Base-by-base conservation (phyloP, 2,113 vertebrate genomes). In the Chlorodrepanis virens region DNA sequence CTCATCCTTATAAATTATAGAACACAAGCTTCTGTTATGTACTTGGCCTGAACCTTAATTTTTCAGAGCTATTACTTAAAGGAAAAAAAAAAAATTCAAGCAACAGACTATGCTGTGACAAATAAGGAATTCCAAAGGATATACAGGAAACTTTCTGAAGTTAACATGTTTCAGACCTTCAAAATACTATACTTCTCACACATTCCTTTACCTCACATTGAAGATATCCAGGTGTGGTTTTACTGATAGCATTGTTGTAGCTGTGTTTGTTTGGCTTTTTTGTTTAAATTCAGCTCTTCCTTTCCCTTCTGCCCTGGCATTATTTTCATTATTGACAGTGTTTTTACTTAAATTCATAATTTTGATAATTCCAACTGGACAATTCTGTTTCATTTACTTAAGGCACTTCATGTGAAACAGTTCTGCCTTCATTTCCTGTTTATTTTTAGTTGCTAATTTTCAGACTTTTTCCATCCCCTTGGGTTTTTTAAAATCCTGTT, bases 361-460 rank as follows among this genome's bases (percentile, higher is more conserved):
- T 95, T 87, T 78, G 52, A 64, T 94, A 92, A 94, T 90, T 90
- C 68, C 69, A 90, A 94, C 77, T 84, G 94, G 76, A 78, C 56
- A 93, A 68, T 87, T 95, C 56, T 83, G 17, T 93, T 94, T 90
- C 71, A 50, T 89, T 65, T 92, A 81, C 56, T 93, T 92, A 92
- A 20, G 61, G 77, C 37, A 87, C 44, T 97, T 93, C 76, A 64
- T 90, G 64, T 83, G 82, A 93, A 93, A 83, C 75, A 74, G 86
- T 92, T 94, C 86, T 96, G 90, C 79, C 72, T 96, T 95, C 76
- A 86, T 96, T 96, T 97, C 93, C 94, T 96, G 96, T 93, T 96
- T 96, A 93, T 96, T 96, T 97, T 97, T 95, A 93, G 93, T 93
- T 95, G 93, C 88, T 95, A 93, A 83, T 96, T 97, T 96, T 95